Base-by-base conservation (phyloP, 2,888 invertebrate species). In the Megastigmus dorsalis region DNA sequence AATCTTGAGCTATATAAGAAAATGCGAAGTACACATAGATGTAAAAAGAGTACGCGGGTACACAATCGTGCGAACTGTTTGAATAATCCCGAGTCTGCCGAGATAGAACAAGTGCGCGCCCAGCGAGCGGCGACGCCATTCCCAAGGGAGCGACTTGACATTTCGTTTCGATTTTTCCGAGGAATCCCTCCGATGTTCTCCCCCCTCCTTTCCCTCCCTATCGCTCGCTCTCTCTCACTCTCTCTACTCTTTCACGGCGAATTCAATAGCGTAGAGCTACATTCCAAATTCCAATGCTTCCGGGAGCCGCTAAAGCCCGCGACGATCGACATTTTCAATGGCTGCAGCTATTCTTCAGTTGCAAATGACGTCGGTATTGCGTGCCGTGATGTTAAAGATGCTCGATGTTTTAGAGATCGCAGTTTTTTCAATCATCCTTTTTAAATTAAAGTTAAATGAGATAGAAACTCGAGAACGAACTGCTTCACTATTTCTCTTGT, bases 91-190 rank as follows among this genome's bases (percentile, higher is more conserved):
- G 52, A 36, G 13, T 7, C n/a, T n/a, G n/a, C n/a, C n/a, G n/a
- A n/a, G n/a, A n/a, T n/a, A n/a, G n/a, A n/a, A n/a, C n/a, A n/a
- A n/a, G n/a, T n/a, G n/a, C n/a, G n/a, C n/a, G 62, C 30, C 30
- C 9, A 9, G 38, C 10, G 13, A 28, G n/a, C 10, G 9, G 0
- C 23, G 10, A 54, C 18, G 0, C 26, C 33, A 43, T 18, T 54
- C 30, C 23, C 52, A 23, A 23, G 15, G 41, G 52, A 36, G 10
- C 18, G 18, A 30, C 55, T 62, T 48, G 55, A 71, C 70, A 38
- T 63, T 71, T 63, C 63, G 38, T 48, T 63, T 71, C 54, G 70
- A 70, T 36, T 70, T n/a, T 70, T 62, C 18, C 38, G 26, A 54
- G 62, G 20, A 55, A 54, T 55, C 18, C 33, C 23, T 48, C 28